Evolutionary conservation across 2,113 vertebrate genomes (phyloP), one percentile per base, ranked within the genome.

Genomic region (Zosterops pallidus): DNA sequence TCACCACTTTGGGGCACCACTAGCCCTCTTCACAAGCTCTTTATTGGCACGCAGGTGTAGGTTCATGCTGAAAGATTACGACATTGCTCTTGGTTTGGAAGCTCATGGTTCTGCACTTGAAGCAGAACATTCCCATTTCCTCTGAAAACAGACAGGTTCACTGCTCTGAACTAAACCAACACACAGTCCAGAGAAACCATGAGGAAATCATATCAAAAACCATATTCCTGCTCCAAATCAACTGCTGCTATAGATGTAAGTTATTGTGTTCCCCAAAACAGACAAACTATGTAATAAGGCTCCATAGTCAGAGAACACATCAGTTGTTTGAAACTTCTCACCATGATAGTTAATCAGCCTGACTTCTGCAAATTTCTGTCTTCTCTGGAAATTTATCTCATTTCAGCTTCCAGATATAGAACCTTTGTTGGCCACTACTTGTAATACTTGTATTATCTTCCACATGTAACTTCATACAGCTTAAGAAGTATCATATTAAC

Each of bases 11-110:
- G 63, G 24, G 29, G 3, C 52, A 20, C 24, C 18, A n/a, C 3
- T 1, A 18, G 37, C 57, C 25, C 20, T 47, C 46, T 24, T 79
- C 75, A 47, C 41, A 92, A 17, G 17, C 25, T 81, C 35, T 50
- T 72, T 42, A 52, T 9, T 71, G 42, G 21, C 26, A 77, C 5
- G 6, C 0, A 2, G 3, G 2, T 9, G 3, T 46, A 59, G 11
- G 41, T 10, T 80, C 29, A 7, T 14, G 13, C 59, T 55, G 15
- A 76, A 72, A 68, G 41, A 41, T 42, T 39, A 74, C 5, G 23
- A 57, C 5, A 0, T 14, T 49, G 14, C 18, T 83, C 29, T 6
- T 44, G n/a, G 12, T 57, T 78, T 63, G 65, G 37, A 82, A 53
- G 39, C 24, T 83, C 37, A 37, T 24, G 11, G 28, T 29, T 82